phyloP scores from a whole-genome alignment of 2,888 invertebrate species.

The Notodonta ziczac region DNA sequence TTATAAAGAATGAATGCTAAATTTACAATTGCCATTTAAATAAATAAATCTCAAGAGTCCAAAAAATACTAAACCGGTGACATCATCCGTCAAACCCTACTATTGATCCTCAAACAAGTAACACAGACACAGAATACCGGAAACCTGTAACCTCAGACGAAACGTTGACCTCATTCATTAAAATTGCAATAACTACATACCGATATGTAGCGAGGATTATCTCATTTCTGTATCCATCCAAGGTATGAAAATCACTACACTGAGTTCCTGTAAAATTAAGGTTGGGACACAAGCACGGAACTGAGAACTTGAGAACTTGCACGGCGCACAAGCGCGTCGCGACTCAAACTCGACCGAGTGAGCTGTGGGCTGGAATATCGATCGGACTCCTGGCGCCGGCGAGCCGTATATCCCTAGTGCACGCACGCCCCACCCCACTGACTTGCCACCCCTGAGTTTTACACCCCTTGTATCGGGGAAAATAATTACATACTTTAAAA shows the following conservation, averaged over 20 bases:
- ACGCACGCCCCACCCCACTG: conserved; percentile 73
- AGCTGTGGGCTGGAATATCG: conserved; percentile 72
- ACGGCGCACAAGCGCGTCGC: conserved; percentile 66
- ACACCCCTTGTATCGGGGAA: conserved; percentile 51
- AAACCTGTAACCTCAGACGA: conserved; percentile 40
- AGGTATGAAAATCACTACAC: conserved; percentile 56
- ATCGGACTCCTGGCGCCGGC: conserved; percentile 80
- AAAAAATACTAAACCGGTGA: conserved; percentile 47
- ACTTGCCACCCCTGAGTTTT: conserved; percentile 58
- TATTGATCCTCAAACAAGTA: conserved; percentile 60
- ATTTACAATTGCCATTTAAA: not conserved
- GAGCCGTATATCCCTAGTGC: conserved; percentile 80
- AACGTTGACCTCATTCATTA: conserved; percentile 25
- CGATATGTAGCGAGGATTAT: conserved; percentile 61
- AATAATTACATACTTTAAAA: not conserved
- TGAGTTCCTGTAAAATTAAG: conserved; percentile 42
- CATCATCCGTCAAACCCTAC: conserved; percentile 59
- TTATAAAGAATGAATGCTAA: not conserved
- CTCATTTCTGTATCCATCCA: conserved; percentile 70
- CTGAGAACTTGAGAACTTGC: conserved; percentile 38
- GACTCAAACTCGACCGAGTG: conserved; percentile 63
- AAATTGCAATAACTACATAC: conserved; percentile 51
- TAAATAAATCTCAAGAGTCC: conserved; percentile 8
- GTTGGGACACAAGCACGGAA: conserved; percentile 50
- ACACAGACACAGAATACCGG: conserved; percentile 45